Evolutionary conservation across 2,888 invertebrate genomes (phyloP).

Genomic region (Herminia tarsipennalis): DNA sequence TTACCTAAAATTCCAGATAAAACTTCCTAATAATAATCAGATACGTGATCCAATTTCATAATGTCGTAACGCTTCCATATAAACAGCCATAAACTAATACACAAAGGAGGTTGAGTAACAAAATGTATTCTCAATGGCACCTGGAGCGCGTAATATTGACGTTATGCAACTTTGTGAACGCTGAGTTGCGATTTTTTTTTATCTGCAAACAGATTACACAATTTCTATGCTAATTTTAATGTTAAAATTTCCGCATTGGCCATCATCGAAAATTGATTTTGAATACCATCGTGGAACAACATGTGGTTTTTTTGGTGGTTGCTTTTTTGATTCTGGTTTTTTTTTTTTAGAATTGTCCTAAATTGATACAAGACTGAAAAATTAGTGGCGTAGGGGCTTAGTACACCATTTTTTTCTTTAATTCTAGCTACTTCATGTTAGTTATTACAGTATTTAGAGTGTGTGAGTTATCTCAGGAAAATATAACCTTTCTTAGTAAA

Average conservation of each 20-base stretch:
- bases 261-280: constrained; percentile 5
- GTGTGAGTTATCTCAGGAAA: too few relatives aligned
- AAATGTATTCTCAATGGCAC: constrained; percentile 64
- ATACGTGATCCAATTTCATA: constrained; percentile 45
- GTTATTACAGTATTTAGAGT: too few relatives aligned
- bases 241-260: too few relatives aligned
- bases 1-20: constrained; percentile 33
- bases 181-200: constrained; percentile 40
- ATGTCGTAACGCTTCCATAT: constrained; percentile 32
- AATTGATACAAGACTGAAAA: too few relatives aligned
- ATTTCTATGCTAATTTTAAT: constrained; percentile 21
- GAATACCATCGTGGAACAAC: background rate
- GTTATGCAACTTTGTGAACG: constrained; percentile 58
- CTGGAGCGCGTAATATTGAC: constrained; percentile 56
- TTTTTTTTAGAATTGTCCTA: too few relatives aligned
- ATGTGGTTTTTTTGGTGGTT: background rate
- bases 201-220: constrained; percentile 29
- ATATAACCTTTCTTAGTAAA: too few relatives aligned
- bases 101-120: constrained; percentile 63
- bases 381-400: too few relatives aligned
- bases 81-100: constrained; percentile 53
- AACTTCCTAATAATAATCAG: constrained; percentile 13
- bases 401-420: too few relatives aligned
- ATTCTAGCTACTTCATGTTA: too few relatives aligned
- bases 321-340: background rate